Conservation (phyloP, 2,113 vertebrate species). For the Brachionichthys hirsutus region DNA sequence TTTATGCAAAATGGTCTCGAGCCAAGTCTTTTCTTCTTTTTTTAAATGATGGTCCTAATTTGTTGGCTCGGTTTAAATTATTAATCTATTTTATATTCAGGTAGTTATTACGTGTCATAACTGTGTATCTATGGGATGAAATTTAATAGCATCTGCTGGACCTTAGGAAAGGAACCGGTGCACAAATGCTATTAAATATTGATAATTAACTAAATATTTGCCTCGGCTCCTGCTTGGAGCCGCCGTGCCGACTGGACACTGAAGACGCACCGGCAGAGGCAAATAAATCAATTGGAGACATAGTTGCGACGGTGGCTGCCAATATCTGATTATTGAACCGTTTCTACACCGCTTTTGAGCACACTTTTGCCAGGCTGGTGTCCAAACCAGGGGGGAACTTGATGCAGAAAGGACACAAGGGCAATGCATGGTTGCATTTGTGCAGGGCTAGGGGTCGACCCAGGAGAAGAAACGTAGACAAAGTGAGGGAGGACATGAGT, state of each 20-base stretch:
- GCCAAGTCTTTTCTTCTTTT: slow-evolving; percentile 85
- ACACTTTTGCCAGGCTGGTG: too few species aligned
- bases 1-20: slow-evolving; percentile 98
- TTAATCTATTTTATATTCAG: slow-evolving; percentile 99
- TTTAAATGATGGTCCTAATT: slow-evolving; percentile 98
- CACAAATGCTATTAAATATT: slow-evolving; percentile 96
- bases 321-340: not conserved
- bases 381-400: too few species aligned
- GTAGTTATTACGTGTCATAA: slow-evolving; percentile 99
- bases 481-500: too few species aligned
- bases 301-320: slow-evolving; percentile 1
- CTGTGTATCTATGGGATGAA: slow-evolving; percentile 98
- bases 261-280: slow-evolving; percentile 23
- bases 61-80: slow-evolving; percentile 99
- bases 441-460: too few species aligned
- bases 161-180: slow-evolving; percentile 91
- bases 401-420: too few species aligned
- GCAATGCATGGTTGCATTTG: too few species aligned
- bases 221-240: slow-evolving; percentile 89
- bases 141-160: slow-evolving; percentile 99
- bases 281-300: slow-evolving; percentile 53
- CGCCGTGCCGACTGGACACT: slow-evolving; percentile 85
- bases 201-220: slow-evolving; percentile 99
- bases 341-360: too few species aligned
- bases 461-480: too few species aligned